phyloP scores from a whole-genome alignment of 2,113 vertebrate species.

The Ctenodactylus gundi region DNA sequence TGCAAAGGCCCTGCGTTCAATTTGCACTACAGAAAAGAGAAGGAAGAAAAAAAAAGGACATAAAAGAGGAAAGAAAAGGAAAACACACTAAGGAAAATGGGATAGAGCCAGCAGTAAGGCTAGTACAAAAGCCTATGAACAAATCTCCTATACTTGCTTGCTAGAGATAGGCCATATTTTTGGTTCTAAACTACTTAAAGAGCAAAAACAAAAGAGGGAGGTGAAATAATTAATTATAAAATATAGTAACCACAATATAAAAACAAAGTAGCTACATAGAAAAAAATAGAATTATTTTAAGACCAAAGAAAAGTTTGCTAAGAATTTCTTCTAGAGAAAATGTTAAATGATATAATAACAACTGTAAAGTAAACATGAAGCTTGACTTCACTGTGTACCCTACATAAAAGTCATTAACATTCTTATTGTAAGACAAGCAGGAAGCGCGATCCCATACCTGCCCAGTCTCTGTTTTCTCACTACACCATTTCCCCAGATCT shows the following conservation, averaged over 20 bases:
- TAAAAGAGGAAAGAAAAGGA: neutral
- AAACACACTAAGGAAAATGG: neutral
- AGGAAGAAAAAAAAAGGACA: too few species aligned
- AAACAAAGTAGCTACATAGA: neutral
- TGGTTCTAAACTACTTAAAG: neutral
- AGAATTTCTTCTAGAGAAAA: constrained; percentile 1
- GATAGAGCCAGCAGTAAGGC: neutral
- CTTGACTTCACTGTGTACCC: neutral
- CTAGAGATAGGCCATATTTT: neutral
- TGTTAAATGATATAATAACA: neutral
- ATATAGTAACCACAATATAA: constrained; percentile 3
- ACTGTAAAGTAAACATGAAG: neutral
- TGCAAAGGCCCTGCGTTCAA: too few species aligned
- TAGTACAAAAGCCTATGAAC: neutral
- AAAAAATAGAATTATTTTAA: constrained; percentile 38
- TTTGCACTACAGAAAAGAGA: too few species aligned
- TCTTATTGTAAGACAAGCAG: neutral
- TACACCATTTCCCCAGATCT: constrained; percentile 98
- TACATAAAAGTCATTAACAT: neutral
- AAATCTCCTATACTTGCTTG: neutral
- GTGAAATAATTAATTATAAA: constrained; percentile 42
- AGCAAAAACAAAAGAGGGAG: neutral
- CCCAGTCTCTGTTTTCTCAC: constrained; percentile 94
- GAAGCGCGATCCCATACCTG: constrained; percentile 82
- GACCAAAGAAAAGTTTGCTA: neutral